Evolutionary conservation across 2,888 invertebrate genomes (phyloP), one percentile per base, ranked within the genome.

Genomic region (Gasteruption jaculator): DNA sequence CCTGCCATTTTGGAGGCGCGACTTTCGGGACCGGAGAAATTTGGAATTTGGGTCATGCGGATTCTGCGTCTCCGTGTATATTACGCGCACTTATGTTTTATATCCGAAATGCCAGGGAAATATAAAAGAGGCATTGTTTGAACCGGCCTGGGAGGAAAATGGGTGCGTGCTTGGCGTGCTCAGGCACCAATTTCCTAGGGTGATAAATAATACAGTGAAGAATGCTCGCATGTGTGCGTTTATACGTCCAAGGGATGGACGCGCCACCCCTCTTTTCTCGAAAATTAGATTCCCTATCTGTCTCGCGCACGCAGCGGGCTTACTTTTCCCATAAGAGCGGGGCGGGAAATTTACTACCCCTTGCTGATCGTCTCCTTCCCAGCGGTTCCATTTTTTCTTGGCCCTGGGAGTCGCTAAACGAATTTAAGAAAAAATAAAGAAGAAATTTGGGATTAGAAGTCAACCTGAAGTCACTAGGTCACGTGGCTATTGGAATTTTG

Each of bases 241-340:
- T n/a, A n/a, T n/a, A n/a, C n/a, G 54, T 59, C 58, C 54, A 47
- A n/a, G 57, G 57, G 57, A 50, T 54, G 58, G 50, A 54, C 52
- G 45, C 49, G 45, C 51, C 50, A 54, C 48, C 54, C 47, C 50
- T 52, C 38, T 43, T 46, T 48, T 52, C 52, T 43, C 48, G 55
- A 58, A 64, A 69, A 68, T 68, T 67, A 64, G 68, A 68, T 63
- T 72, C 72, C 78, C 68, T 63, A 63, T 68, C 67, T 62, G 54
- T 73, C 74, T 59, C 59, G 50, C 48, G 54, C 57, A 61, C 42
- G 44, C 43, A 34, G n/a, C n/a, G n/a, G n/a, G n/a, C n/a, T n/a
- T n/a, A n/a, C n/a, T n/a, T n/a, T n/a, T n/a, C n/a, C n/a, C n/a
- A n/a, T n/a, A n/a, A n/a, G n/a, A n/a, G n/a, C n/a, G n/a, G n/a